Percentiles rank a stretch among this genome's conserved stretches.
These are phyloP conservation scores for Glossosoma conforme DNA, from an alignment of 1,140 invertebrate species.

Conservation along the genomic window DNA sequence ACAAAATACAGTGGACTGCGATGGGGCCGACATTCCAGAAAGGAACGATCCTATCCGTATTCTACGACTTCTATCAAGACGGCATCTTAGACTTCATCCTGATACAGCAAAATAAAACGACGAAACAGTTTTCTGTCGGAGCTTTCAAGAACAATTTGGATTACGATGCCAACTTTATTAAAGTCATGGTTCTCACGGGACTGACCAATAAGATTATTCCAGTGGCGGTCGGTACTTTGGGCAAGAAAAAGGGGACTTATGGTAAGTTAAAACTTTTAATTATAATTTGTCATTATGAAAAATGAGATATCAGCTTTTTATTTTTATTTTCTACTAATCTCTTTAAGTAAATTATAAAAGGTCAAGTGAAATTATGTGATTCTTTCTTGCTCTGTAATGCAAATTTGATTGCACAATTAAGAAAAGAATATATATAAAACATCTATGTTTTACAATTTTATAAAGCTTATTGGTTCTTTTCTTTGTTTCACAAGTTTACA, in stretches of 20 bases:
- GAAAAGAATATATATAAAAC: no score
- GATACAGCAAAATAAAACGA: conserved; percentile 56
- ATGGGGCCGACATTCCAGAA: conserved; percentile 63
- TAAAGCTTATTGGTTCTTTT: no score
- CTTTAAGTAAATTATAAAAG: no score
- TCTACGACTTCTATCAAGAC: conserved; percentile 91
- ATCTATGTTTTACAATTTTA: no score
- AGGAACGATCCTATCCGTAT: conserved; percentile 75
- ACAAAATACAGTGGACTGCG: conserved; percentile 68
- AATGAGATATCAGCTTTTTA: no score
- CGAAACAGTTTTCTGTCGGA: conserved; percentile 53
- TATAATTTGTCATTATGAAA: no score
- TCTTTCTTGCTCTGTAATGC: no score
- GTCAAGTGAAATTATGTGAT: no score
- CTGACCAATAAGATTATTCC: conserved; percentile 66
- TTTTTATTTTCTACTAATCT: no score
- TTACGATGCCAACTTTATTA: conserved; percentile 93
- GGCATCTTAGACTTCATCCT: conserved; percentile 76
- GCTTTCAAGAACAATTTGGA: conserved; percentile 85
- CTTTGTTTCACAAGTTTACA: no score
- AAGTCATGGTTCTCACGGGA: conserved; percentile 89
- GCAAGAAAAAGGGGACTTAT: conserved; percentile 73
- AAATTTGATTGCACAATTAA: no score
- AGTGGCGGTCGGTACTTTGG: conserved; percentile 63
- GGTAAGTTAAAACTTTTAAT: conserved; percentile 40